phyloP scores from a whole-genome alignment of 2,113 vertebrate genomes.

The Tyto alba region DNA sequence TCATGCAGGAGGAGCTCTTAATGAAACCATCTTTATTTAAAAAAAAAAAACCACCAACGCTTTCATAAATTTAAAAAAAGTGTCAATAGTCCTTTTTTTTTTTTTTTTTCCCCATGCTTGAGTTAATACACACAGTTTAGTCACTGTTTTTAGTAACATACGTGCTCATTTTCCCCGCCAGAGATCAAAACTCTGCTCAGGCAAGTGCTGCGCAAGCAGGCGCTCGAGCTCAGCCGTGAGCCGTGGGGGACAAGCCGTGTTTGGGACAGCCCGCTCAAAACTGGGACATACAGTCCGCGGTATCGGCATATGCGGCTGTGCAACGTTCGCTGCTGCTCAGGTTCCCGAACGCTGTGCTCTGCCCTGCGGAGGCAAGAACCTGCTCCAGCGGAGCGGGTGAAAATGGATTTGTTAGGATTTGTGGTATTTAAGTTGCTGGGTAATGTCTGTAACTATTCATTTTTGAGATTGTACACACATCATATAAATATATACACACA shows the following conservation, averaged over 20 bases:
- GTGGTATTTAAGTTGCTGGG: background rate
- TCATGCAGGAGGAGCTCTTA: background rate
- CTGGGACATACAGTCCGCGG: rapidly evolving
- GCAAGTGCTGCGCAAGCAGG: background rate
- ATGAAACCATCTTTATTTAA: background rate
- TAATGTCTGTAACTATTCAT: background rate
- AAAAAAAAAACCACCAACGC: rapidly evolving
- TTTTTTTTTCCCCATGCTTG: background rate
- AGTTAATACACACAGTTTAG: background rate
- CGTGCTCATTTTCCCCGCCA: background rate
- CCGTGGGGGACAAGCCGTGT: background rate
- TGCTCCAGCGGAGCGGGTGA: rapidly evolving
- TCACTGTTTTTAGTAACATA: background rate
- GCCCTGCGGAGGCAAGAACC: rapidly evolving
- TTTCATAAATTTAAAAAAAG: background rate
- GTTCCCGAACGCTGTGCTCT: rapidly evolving
- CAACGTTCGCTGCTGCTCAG: rapidly evolving
- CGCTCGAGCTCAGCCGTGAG: rapidly evolving
- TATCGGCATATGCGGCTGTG: rapidly evolving
- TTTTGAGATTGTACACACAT: background rate
- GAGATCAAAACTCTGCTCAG: background rate
- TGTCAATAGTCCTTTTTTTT: background rate
- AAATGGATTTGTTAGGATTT: background rate
- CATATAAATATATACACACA: rapidly evolving
- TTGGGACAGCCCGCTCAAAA: background rate